phyloP scores from a whole-genome alignment of 2,797 vertebrate species.

The Myotis myotis region DNA sequence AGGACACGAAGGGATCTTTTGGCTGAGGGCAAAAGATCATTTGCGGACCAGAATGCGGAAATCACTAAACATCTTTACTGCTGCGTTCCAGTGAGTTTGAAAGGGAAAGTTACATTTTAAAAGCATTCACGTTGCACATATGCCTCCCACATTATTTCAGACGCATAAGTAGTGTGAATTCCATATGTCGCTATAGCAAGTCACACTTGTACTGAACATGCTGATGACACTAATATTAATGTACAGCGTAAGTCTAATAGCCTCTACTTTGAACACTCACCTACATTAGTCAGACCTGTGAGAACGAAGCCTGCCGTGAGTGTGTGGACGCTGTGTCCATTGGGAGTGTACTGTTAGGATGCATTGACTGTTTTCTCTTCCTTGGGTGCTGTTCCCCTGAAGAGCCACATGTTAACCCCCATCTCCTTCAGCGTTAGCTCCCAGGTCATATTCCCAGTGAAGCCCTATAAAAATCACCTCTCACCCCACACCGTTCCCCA shows the following conservation, averaged over 20 bases:
- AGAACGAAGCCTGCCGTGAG: background rate
- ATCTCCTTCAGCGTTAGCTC: background rate
- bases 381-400: background rate
- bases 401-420: background rate
- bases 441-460: background rate
- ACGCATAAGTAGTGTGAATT: background rate
- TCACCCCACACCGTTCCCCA: background rate
- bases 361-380: background rate
- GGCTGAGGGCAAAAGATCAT: background rate
- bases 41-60: background rate
- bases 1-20: background rate
- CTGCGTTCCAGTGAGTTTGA: background rate
- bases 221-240: background rate
- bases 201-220: background rate
- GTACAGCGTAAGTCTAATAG: fast-evolving
- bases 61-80: background rate
- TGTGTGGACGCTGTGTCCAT: background rate
- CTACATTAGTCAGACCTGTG: background rate
- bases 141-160: background rate
- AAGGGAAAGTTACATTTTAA: constrained; percentile 15
- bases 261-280: background rate
- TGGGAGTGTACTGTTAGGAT: background rate
- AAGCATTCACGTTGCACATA: background rate
- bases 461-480: background rate
- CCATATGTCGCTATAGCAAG: fast-evolving